Percentiles rank a stretch among this genome's conserved stretches.
These are phyloP conservation scores for Hylaeus anthracinus DNA, from an alignment of 1,140 invertebrate species.

Conservation along the genomic window DNA sequence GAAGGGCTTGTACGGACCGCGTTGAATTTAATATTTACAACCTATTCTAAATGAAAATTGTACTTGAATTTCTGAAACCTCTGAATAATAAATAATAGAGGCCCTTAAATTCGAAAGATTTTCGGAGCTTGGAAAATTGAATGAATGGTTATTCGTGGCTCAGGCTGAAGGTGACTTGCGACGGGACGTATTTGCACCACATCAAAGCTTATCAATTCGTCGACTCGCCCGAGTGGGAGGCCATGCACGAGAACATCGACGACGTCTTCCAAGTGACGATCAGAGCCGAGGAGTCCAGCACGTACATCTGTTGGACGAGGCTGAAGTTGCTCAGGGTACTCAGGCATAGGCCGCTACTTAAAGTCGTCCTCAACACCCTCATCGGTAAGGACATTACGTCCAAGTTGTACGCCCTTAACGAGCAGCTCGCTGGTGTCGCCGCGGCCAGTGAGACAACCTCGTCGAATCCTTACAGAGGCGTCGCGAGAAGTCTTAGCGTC, in stretches of 20 bases:
- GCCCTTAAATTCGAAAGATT: no score
- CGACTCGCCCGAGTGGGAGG: slow-evolving; percentile 93
- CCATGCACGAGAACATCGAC: slow-evolving; percentile 87
- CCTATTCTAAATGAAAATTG: no score
- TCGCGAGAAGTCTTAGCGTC: slow-evolving; percentile 86
- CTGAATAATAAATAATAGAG: no score
- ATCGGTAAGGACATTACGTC: slow-evolving; percentile 94
- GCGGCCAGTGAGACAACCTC: slow-evolving; percentile 70
- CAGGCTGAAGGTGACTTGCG: slow-evolving; percentile 90
- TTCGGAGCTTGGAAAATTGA: no score
- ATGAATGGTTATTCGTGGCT: background rate
- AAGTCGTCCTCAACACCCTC: slow-evolving; percentile 88
- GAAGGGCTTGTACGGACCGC: no score
- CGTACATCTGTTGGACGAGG: slow-evolving; percentile 89
- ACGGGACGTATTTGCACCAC: slow-evolving; percentile 90
- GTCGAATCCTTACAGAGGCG: slow-evolving; percentile 78
- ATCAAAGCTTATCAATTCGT: slow-evolving; percentile 91
- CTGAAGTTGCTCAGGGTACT: slow-evolving; percentile 87
- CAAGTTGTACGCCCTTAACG: slow-evolving; percentile 91
- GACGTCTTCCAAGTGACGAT: slow-evolving; percentile 92
- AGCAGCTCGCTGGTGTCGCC: slow-evolving; percentile 83
- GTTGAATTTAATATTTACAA: no score
- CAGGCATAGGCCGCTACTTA: slow-evolving; percentile 86
- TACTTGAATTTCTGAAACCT: no score
- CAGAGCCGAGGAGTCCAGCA: slow-evolving; percentile 88